phyloP scores from a whole-genome alignment of 92 coral and sea anemone genomes.

The Bergia puertoricense region DNA sequence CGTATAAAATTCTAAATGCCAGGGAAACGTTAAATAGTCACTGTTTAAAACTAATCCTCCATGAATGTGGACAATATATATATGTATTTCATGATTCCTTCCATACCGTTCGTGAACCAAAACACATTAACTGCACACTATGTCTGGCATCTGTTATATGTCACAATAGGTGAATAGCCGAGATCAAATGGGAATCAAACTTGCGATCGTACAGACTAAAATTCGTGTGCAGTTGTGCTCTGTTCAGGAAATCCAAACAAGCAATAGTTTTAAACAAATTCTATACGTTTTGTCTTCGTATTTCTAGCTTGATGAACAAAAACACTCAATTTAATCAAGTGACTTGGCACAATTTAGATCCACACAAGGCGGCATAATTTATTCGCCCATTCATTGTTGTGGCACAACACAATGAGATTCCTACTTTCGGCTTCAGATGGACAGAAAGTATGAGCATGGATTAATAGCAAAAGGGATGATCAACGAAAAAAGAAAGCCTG shows the following conservation, averaged over 20 bases:
- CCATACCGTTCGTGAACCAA: not conserved
- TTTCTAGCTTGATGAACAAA: not conserved
- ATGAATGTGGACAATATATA: not conserved
- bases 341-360: not conserved
- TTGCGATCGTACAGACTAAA: not conserved
- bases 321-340: not conserved
- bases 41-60: not conserved
- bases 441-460: not conserved
- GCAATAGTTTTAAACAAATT: not conserved
- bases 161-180: not conserved
- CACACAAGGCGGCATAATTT: not conserved
- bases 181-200: constrained; percentile 6
- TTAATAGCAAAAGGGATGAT: not conserved
- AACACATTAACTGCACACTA: not conserved
- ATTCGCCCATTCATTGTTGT: not conserved
- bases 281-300: not conserved
- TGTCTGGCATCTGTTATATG: constrained; percentile 19
- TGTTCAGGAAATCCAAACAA: not conserved
- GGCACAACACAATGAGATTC: not conserved
- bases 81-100: not conserved
- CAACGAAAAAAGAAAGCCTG: not conserved
- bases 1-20: not conserved
- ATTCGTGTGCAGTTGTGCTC: not conserved
- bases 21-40: not conserved
- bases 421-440: not conserved